Percentiles rank a stretch among this genome's conserved stretches.
Evolutionary conservation across 2,113 vertebrate genomes (phyloP).

Genomic region (Megaceryle torquata): DNA sequence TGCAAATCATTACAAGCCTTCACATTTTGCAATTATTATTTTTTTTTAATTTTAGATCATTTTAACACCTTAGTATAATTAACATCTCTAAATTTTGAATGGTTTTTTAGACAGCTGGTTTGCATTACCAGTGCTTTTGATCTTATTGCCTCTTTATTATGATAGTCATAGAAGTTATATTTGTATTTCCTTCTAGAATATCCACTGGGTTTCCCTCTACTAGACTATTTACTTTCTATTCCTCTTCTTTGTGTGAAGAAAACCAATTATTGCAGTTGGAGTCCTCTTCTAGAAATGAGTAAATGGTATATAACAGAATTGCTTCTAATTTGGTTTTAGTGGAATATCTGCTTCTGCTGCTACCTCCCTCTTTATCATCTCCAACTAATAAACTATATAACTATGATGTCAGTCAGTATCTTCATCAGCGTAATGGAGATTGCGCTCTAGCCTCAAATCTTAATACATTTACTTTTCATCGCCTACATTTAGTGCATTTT

Average conservation of each 20-base stretch:
- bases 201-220: background rate
- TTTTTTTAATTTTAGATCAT: background rate
- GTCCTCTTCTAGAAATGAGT: background rate
- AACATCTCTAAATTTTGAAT: background rate
- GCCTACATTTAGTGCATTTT: background rate
- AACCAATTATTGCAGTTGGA: background rate
- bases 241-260: background rate
- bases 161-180: background rate
- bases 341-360: background rate
- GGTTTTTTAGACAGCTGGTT: background rate
- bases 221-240: background rate
- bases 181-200: background rate
- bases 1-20: background rate
- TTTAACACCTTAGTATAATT: background rate
- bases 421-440: background rate
- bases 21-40: background rate
- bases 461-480: background rate
- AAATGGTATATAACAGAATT: background rate
- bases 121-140: background rate
- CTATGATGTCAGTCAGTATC: background rate
- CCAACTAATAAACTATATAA: background rate
- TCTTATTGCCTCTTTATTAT: background rate
- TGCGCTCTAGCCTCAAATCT: background rate
- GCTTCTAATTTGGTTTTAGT: background rate
- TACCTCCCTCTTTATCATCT: background rate